Evolutionary conservation across 2,113 vertebrate genomes (phyloP).

Genomic region (Rhinoptilus africanus): DNA sequence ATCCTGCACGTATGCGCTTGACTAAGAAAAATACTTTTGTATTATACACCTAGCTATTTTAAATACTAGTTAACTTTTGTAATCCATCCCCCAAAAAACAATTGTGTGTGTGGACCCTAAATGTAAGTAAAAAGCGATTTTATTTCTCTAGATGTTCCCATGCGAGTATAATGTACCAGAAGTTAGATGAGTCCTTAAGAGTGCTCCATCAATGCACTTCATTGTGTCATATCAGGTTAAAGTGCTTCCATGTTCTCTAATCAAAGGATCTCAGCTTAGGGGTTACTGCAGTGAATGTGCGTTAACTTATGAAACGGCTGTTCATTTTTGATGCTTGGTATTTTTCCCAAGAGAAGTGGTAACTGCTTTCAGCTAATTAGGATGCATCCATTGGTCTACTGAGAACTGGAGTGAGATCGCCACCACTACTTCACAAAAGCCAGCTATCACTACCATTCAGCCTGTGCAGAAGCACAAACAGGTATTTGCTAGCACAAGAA

Average conservation of each 20-base stretch:
- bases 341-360: neutral
- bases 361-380: neutral
- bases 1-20: neutral
- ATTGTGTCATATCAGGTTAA: neutral
- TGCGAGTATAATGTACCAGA: neutral
- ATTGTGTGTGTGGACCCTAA: neutral
- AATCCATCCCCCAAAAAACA: neutral
- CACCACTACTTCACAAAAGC: neutral
- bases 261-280: neutral
- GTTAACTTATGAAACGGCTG: neutral
- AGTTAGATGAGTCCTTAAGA: neutral
- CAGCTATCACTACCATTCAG: neutral
- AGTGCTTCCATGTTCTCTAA: neutral
- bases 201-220: neutral
- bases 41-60: neutral
- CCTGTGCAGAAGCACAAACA: neutral
- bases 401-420: neutral
- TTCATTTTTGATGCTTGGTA: neutral
- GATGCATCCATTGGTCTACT: neutral
- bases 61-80: neutral
- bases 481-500: neutral
- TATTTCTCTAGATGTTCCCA: neutral
- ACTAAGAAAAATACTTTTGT: neutral
- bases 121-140: neutral
- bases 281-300: neutral